phyloP scores from a whole-genome alignment of 2,888 invertebrate genomes.

The Cataglyphis livida region DNA sequence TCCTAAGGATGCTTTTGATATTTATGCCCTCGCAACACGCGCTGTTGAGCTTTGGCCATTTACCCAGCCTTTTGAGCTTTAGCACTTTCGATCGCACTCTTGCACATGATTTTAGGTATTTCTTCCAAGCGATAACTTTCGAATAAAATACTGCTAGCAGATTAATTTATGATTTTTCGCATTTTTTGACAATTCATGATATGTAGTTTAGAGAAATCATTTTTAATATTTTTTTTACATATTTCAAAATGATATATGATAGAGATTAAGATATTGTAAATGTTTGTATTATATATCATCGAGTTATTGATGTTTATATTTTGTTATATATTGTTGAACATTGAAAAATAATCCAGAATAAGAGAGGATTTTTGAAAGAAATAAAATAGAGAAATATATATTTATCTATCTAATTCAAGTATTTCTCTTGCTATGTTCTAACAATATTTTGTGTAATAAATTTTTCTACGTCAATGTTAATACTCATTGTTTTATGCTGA shows the following conservation, averaged over 20 bases:
- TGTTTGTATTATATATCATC: not conserved
- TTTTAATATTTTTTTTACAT: not conserved
- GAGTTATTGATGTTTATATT: not conserved
- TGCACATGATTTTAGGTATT: not conserved
- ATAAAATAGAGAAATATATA: not conserved
- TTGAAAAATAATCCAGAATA: not conserved
- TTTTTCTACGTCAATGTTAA: not conserved
- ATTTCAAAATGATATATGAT: not conserved
- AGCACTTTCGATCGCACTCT: not conserved
- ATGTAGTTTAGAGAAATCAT: not conserved
- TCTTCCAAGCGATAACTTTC: not conserved
- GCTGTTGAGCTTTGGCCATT: not conserved
- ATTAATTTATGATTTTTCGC: not conserved
- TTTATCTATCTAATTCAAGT: not conserved
- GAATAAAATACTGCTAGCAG: not conserved
- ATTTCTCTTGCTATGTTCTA: not conserved
- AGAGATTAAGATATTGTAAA: not conserved
- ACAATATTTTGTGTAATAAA: not conserved
- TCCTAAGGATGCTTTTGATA: constrained; percentile 23
- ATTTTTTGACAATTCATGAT: not conserved
- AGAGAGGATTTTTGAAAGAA: not conserved
- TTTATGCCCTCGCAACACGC: constrained; percentile 22
- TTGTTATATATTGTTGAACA: not conserved
- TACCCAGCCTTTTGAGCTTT: not conserved
- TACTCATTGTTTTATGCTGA: not conserved